Percentiles rank a stretch among this genome's conserved stretches.
Conservation (phyloP, 1,140 invertebrate species). For the Penaeus vannamei region DNA sequence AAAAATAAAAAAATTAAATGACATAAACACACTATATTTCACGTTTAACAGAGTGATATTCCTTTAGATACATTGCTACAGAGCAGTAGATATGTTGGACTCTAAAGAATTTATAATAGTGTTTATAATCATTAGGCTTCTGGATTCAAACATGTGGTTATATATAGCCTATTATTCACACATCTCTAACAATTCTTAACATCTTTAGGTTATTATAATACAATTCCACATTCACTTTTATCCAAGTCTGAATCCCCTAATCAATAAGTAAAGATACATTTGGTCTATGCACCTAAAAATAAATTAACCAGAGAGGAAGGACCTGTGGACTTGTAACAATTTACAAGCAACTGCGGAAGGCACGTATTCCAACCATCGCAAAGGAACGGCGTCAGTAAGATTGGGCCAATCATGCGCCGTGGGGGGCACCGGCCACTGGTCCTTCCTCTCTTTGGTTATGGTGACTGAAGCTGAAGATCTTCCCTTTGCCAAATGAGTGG, state of each 20-base stretch:
- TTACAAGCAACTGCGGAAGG: conserved; percentile 60
- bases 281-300: conserved; percentile 56
- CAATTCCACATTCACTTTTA: conserved; percentile 52
- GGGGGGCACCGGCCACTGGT: conserved; percentile 46
- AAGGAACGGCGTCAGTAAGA: conserved; percentile 6
- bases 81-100: conserved; percentile 65
- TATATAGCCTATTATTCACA: conserved; percentile 61
- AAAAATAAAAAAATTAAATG: conserved; percentile 34
- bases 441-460: conserved; percentile 53
- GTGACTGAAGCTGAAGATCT: conserved; percentile 49
- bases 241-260: conserved; percentile 37
- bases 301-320: conserved; percentile 58
- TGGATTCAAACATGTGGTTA: conserved; percentile 64
- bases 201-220: conserved; percentile 57
- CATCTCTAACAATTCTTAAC: conserved; percentile 62
- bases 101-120: conserved; percentile 58
- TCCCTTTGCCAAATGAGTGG: conserved; percentile 42
- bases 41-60: conserved; percentile 65
- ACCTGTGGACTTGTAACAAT: conserved; percentile 51
- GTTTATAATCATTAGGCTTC: conserved; percentile 52
- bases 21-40: conserved; percentile 66
- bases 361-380: conserved; percentile 55
- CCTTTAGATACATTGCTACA: conserved; percentile 63
- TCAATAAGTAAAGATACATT: conserved; percentile 10
- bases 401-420: conserved; percentile 49